phyloP scores from a whole-genome alignment of 2,888 invertebrate genomes.

The Cephus rjabovi region DNA sequence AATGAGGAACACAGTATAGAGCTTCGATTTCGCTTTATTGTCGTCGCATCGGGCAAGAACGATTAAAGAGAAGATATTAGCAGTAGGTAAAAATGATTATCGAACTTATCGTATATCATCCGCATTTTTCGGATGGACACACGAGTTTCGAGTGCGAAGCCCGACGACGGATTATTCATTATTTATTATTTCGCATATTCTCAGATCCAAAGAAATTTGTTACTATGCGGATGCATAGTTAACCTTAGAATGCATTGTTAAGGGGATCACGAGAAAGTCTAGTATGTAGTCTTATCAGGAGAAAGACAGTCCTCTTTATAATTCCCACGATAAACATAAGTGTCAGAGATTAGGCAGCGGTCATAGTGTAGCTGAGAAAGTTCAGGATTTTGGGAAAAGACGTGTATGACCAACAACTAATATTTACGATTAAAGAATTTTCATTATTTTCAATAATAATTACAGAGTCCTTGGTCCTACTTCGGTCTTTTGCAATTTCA shows the following conservation, averaged over 20 bases:
- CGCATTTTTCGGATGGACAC: neutral
- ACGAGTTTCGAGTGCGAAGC: neutral
- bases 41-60: neutral
- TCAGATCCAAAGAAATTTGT: neutral
- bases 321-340: neutral
- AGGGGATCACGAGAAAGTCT: neutral
- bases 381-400: neutral
- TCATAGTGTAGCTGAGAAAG: neutral
- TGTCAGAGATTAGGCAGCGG: neutral
- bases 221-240: neutral
- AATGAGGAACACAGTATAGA: neutral
- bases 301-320: neutral
- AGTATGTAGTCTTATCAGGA: neutral
- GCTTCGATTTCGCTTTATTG: neutral
- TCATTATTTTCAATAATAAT: neutral
- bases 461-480: neutral
- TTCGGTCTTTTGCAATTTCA: neutral
- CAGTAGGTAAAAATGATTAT: neutral
- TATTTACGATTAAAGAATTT: neutral
- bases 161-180: neutral
- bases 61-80: neutral
- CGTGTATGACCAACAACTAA: neutral
- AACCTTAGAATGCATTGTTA: neutral
- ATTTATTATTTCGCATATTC: neutral
- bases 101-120: neutral